Evolutionary conservation across 2,113 vertebrate species (phyloP).

Genomic region (Egretta garzetta): DNA sequence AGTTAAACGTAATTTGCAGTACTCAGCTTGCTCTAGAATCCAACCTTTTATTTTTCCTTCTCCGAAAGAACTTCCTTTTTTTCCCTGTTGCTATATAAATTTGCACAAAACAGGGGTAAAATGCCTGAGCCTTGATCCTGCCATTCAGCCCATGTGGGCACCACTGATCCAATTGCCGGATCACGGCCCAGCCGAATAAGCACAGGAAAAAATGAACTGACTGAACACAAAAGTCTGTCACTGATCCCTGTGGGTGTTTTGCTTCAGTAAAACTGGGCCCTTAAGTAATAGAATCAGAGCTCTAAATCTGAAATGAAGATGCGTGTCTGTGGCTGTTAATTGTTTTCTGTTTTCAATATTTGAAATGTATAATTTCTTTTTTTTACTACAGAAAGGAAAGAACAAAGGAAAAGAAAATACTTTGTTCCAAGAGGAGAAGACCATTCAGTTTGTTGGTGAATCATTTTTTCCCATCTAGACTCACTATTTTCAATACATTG

Average conservation of each 20-base stretch:
- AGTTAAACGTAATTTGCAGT: neutral
- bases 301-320: neutral
- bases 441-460: neutral
- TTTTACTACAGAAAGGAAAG: neutral
- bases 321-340: neutral
- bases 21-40: neutral
- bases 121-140: neutral
- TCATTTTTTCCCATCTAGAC: neutral
- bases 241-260: conserved; percentile 56
- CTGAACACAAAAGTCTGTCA: conserved; percentile 12
- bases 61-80: neutral
- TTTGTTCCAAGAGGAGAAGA: neutral
- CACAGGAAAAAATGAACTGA: conserved; percentile 15
- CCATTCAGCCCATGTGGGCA: neutral
- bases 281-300: neutral
- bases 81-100: neutral
- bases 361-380: neutral
- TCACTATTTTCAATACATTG: neutral
- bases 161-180: neutral
- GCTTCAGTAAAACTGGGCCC: neutral
- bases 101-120: neutral
- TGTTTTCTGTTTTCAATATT: conserved; percentile 21
- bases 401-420: neutral
- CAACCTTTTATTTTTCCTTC: neutral
- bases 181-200: neutral